These are phyloP conservation scores for Andrena bicolor DNA, from an alignment of 2,888 invertebrate genomes.

Conservation along the genomic window DNA sequence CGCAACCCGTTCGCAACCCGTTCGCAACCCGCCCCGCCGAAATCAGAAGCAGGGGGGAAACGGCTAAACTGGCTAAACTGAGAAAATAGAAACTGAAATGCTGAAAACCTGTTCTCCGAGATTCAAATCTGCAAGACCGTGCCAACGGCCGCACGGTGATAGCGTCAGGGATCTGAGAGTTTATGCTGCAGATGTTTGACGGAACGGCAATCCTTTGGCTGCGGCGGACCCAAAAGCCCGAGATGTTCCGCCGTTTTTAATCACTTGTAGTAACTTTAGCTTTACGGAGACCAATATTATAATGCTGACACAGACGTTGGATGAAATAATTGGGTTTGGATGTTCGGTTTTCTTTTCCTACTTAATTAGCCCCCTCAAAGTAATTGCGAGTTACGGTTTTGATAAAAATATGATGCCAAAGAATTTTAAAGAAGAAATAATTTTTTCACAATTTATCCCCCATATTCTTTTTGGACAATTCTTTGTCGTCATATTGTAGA, in stretches of 20 bases:
- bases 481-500: too few relatives aligned
- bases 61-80: slow-evolving; percentile 30
- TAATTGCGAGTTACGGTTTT: too few relatives aligned
- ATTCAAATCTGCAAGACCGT: slow-evolving; percentile 1
- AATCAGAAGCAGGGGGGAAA: slow-evolving; percentile 29
- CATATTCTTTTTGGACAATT: too few relatives aligned
- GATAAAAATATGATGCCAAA: too few relatives aligned
- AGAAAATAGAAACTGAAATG: slow-evolving; percentile 55
- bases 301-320: too few relatives aligned
- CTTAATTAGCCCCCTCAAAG: too few relatives aligned
- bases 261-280: too few relatives aligned
- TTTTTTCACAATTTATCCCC: too few relatives aligned
- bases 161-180: neutral
- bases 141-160: neutral
- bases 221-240: neutral
- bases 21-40: slow-evolving; percentile 30
- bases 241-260: neutral
- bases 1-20: slow-evolving; percentile 39
- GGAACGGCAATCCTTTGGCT: neutral
- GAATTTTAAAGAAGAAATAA: too few relatives aligned
- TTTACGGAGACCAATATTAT: too few relatives aligned
- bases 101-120: slow-evolving; percentile 36
- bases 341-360: too few relatives aligned
- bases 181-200: slow-evolving; percentile 11
- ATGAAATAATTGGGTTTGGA: too few relatives aligned